Evolutionary conservation across 2,113 vertebrate species (phyloP), one percentile per base, ranked within the genome.

Genomic region (Aphelocoma coerulescens): DNA sequence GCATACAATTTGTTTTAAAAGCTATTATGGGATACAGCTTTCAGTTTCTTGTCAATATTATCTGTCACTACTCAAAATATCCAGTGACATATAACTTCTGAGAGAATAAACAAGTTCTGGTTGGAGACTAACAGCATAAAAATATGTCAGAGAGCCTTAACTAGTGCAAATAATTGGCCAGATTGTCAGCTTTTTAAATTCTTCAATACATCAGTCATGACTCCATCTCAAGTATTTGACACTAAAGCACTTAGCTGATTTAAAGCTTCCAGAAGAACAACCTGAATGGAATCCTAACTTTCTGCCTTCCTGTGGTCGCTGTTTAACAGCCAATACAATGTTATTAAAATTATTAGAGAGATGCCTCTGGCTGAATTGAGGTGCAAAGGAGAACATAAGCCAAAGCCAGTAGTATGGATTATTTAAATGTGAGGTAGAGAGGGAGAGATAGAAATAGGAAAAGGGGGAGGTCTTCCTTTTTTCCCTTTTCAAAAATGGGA

Each of bases 41-140:
- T 69, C 74, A 33, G 30, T 75, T 87, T 85, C 58, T 73, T 93
- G 16, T 86, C 68, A 93, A 39, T 89, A 78, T 43, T 83, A 57
- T 49, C 9, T 61, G 22, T 92, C 54, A 87, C 28, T 66, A 72
- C 23, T 66, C 28, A 75, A 88, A 92, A 79, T 73, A 10, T 62
- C 17, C 48, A 44, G 35, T 72, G 59, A 74, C 91, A 77, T 43
- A 21, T 86, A 55, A 59, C 19, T 88, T 88, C 23, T 79, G 54
- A 89, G 66, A 68, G 49, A 61, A 62, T 57, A 65, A 83, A 44
- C 67, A 89, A 48, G 22, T 63, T 86, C 32, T 71, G 3, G 9
- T 54, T 71, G 20, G 28, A 89, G 32, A 48, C 5, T 41, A 95
- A 21, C 27, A 73, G 15, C 10, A 13, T 48, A 59, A 83, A 91